Base-by-base conservation (phyloP, 2,113 vertebrate species). In the Platichthys flesus region DNA sequence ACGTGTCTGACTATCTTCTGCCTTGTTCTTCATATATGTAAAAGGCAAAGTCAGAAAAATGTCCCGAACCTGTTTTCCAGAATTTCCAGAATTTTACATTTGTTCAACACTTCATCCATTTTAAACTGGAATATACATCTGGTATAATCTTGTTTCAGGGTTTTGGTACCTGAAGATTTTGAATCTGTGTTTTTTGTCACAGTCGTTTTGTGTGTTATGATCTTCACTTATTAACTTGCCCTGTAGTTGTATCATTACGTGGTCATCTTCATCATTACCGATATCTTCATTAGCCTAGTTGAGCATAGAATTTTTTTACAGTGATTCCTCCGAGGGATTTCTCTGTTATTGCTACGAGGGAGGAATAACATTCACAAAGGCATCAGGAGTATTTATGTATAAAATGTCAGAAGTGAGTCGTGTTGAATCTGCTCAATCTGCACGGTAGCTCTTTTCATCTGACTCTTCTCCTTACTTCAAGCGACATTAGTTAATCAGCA, bases 361-460 rank as follows among this genome's bases (percentile, higher is more conserved):
- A 63, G n/a, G 58, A 35, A 71, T 74, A 76, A 64, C 65, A 70
- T 72, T 78, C 13, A 9, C 3, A n/a, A 65, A 64, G 37, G 56
- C 60, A 54, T 66, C 45, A 28, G 12, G 56, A 61, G 35, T 31
- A 37, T 67, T 68, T 14, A 45, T 31, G 57, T 67, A 23, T 4
- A 28, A 47, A 42, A 18, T 58, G 26, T 45, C 42, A 42, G 40
- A 56, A 26, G 54, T 52, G 51, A 49, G 45, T 49, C 45, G 45
- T 49, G 45, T 16, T 16, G 5, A 16, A 49, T 49, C 45, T 49
- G 45, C 45, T 15, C 18, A 71, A 8, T 75, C 35, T 47, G 42
- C 51, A 26, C 18, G 42, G 31, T 49, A 16, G 26, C 68, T 45
- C 21, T 18, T 73, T 68, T 64, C 28, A 67, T 64, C 23, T 26